A percentile compares a stretch with the other conserved stretches of the same genome.
Evolutionary conservation across 2,113 vertebrate genomes (phyloP).

Genomic region (Labeo rohita): DNA sequence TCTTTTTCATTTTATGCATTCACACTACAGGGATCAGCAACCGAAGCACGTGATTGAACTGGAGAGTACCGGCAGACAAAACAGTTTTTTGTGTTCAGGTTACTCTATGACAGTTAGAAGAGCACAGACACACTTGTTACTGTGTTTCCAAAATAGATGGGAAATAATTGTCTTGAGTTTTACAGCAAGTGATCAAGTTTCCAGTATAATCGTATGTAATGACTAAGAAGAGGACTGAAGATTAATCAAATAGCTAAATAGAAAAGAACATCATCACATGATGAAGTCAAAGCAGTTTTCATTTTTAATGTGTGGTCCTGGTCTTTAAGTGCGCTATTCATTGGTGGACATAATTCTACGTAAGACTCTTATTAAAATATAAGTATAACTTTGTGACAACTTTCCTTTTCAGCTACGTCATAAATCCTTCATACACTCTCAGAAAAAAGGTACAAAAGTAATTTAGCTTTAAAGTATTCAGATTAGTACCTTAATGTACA

Average conservation of each 20-base stretch:
- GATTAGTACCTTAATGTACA: too few relatives aligned
- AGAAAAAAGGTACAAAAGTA: too few relatives aligned
- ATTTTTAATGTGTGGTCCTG: neutral
- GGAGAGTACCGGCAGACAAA: conserved; percentile 21
- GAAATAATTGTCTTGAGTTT: neutral
- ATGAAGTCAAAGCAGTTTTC: neutral
- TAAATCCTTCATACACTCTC: neutral
- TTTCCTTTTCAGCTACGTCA: neutral
- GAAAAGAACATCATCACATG: neutral
- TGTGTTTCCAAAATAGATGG: neutral
- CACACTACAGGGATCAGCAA: conserved; percentile 53
- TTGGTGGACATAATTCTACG: neutral
- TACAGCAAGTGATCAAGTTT: neutral
- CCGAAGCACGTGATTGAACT: conserved; percentile 41
- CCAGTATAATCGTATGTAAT: neutral
- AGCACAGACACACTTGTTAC: neutral
- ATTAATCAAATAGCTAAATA: neutral
- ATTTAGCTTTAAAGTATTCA: too few relatives aligned
- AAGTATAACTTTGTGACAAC: too few relatives aligned
- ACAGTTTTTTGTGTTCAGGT: neutral
- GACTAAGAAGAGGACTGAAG: neutral
- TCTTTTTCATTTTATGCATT: conserved; percentile 57
- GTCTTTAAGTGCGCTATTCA: neutral
- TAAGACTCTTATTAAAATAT: neutral
- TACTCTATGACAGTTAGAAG: neutral